Conservation (phyloP, 2,888 invertebrate species). For the Cephus sareptanus region DNA sequence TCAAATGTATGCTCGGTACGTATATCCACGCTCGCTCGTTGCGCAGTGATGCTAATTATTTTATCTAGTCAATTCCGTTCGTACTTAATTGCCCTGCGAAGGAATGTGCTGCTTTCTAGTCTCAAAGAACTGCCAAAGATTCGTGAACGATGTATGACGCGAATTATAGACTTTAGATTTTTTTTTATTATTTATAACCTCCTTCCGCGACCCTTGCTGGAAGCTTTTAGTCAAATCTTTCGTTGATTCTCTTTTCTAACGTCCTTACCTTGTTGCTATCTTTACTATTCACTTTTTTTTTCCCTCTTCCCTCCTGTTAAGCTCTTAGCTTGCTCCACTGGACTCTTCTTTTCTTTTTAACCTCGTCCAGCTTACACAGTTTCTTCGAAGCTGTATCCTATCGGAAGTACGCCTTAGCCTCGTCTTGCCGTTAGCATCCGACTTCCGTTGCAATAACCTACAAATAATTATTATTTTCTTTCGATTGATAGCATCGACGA, state of each 20-base stretch:
- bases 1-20: background rate
- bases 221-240: background rate
- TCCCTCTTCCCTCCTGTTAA: background rate
- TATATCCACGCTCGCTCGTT: background rate
- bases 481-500: background rate
- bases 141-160: background rate
- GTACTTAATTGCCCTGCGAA: slow-evolving; percentile 60
- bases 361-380: background rate
- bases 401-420: background rate
- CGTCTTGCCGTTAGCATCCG: background rate
- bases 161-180: slow-evolving; percentile 13
- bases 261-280: background rate
- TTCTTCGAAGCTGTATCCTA: background rate
- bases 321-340: background rate
- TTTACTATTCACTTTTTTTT: background rate
- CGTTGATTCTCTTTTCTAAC: background rate
- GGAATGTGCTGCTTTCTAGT: slow-evolving; percentile 58
- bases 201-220: background rate
- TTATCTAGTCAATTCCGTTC: slow-evolving; percentile 55
- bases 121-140: slow-evolving; percentile 3
- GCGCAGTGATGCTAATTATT: slow-evolving; percentile 22
- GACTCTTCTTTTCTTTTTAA: background rate
- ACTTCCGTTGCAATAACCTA: background rate
- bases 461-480: background rate
- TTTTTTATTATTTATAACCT: background rate